Percentiles rank a stretch among this genome's conserved stretches.
phyloP scores from a whole-genome alignment of 2,888 invertebrate genomes.

The Monochamus alternatus region DNA sequence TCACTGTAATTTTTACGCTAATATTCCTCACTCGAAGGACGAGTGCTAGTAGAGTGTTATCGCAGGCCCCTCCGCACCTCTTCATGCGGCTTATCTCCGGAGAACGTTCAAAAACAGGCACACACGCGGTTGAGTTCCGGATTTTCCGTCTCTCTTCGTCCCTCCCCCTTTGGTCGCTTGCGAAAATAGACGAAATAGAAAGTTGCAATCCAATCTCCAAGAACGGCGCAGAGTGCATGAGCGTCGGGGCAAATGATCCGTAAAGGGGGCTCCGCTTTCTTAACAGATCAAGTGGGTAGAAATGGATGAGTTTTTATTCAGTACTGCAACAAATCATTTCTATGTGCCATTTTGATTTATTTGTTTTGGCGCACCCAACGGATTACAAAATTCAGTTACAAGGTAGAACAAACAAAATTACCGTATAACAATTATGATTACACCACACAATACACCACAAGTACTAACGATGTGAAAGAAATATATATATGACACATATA shows the following conservation, averaged over 20 bases:
- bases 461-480: too few relatives aligned
- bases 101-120: not conserved
- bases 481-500: too few relatives aligned
- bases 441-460: too few relatives aligned
- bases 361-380: too few relatives aligned
- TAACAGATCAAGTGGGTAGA: not conserved
- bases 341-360: too few relatives aligned
- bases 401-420: too few relatives aligned
- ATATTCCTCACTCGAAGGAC: too few relatives aligned
- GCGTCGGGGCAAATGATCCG: slow-evolving; percentile 1
- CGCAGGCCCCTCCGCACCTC: not conserved
- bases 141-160: not conserved
- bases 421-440: too few relatives aligned
- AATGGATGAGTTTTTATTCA: not conserved
- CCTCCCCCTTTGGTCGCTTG: not conserved
- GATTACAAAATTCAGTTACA: too few relatives aligned
- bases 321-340: not conserved
- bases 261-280: not conserved
- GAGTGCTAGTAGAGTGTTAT: too few relatives aligned
- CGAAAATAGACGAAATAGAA: slow-evolving; percentile 5
- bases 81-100: not conserved
- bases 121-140: not conserved
- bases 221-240: not conserved
- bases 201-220: slow-evolving; percentile 15
- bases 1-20: too few relatives aligned